These are phyloP conservation scores for Heptranchias perlo DNA, from an alignment of 2,113 vertebrate genomes.

Conservation along the genomic window DNA sequence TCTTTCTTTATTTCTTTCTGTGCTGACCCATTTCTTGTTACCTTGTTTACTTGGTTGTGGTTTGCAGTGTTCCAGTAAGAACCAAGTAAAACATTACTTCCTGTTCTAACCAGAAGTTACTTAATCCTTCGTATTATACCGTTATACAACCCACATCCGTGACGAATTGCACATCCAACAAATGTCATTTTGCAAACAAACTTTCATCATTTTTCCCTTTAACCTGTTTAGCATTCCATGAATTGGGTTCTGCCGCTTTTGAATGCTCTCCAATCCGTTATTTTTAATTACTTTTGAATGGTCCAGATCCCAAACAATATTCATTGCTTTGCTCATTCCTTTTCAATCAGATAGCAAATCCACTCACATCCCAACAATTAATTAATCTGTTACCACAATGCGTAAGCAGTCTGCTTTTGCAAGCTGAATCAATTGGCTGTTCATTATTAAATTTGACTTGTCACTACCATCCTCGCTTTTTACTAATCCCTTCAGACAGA, in stretches of 20 bases:
- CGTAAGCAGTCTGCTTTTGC: not conserved
- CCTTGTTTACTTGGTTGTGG: not conserved
- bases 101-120: not conserved
- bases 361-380: not conserved
- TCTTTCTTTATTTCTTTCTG: not conserved
- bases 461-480: not conserved
- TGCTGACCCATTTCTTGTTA: not conserved
- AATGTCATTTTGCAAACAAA: not conserved
- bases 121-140: not conserved
- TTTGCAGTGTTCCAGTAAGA: not conserved
- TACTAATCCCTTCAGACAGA: not conserved
- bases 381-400: not conserved
- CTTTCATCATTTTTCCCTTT: not conserved
- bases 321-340: not conserved
- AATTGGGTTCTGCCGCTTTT: not conserved
- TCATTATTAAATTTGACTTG: not conserved
- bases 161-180: not conserved
- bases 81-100: not conserved
- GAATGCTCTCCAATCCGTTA: not conserved
- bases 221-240: not conserved
- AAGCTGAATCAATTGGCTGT: not conserved
- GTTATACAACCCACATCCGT: not conserved
- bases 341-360: not conserved
- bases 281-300: not conserved
- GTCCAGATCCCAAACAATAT: not conserved